Evolutionary conservation across 2,797 vertebrate species (phyloP), one percentile per base, ranked within the genome.

Genomic region (Microhierax caerulescens): DNA sequence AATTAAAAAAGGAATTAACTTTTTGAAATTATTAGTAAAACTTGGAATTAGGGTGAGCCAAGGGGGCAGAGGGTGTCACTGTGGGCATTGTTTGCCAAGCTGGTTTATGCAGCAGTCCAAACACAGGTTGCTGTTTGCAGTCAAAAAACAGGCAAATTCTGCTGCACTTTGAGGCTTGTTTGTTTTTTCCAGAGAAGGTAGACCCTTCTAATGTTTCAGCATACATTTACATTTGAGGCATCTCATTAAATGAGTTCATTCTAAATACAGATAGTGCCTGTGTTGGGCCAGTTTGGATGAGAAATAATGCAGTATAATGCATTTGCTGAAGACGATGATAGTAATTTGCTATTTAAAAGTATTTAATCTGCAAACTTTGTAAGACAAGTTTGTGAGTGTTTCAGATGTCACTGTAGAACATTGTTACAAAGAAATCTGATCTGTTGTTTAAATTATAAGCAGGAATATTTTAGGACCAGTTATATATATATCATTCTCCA

Each of bases 1-100:
- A 32, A 22, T 23, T 10, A 15, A 50, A 64, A 37, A 28, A 27
- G 4, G 24, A 27, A 16, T 11, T 27, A 0, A 1, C 11, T 56
- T 67, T 63, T 86, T 54, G n/a, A 34, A 34, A 23, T 0, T 0
- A 74, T 77, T 30, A 64, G 11, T 81, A 54, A 88, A 86, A 65
- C 27, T 64, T 75, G 53, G 41, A 72, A 41, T 30, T 73, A 28
- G 25, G 11, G 23, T 1, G 0, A 43, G 5, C 16, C 22, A 5
- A 4, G 9, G 15, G 17, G 17, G 11, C 7, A 25, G 37, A 85
- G 34, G 13, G 23, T 18, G 3, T 36, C 39, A 28, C 41, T 82
- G 28, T 25, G 17, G 54, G 23, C 13, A 3, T 76, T 74, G 32
- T 45, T 88, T 68, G 23, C 37, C 41, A 47, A 57, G 37, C 23